These are phyloP conservation scores for Hirundichthys speculiger DNA, from an alignment of 2,113 vertebrate genomes.

Conservation along the genomic window DNA sequence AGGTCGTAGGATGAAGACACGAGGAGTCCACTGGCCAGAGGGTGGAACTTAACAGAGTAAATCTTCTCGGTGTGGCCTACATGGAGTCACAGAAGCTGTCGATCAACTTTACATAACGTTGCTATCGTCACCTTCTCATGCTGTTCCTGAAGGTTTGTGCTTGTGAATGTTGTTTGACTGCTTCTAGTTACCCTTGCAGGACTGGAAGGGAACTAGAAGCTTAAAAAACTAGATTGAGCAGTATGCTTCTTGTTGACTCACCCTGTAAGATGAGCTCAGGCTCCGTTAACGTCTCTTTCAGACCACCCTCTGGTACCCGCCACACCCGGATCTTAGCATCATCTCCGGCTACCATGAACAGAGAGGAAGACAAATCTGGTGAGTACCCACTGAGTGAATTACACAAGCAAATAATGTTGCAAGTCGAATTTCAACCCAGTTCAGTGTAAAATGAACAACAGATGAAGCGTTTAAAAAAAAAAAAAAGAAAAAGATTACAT, in stretches of 20 bases:
- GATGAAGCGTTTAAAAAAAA: too few species aligned
- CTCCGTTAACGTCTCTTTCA: conserved; percentile 83
- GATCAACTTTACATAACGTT: not conserved
- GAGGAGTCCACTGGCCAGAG: conserved; percentile 85
- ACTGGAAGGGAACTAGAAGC: too few species aligned
- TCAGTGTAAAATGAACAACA: too few species aligned
- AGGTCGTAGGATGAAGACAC: conserved; percentile 95
- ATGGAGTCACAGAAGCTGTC: conserved; percentile 5
- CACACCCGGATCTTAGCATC: conserved; percentile 93
- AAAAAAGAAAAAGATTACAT: too few species aligned
- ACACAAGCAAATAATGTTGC: too few species aligned
- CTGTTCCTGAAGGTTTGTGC: not conserved
- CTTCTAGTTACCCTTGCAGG: not conserved
- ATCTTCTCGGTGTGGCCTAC: conserved; percentile 95
- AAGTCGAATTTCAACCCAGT: too few species aligned
- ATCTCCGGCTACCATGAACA: conserved; percentile 84
- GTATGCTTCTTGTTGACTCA: conserved; percentile 57
- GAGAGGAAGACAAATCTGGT: not conserved
- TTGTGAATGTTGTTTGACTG: not conserved
- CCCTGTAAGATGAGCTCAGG: conserved; percentile 87
- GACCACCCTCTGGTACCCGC: conserved; percentile 85
- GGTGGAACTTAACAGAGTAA: conserved; percentile 94
- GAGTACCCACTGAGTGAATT: not conserved
- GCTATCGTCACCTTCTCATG: not conserved
- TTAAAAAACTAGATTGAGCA: not conserved